phyloP scores from a whole-genome alignment of 2,797 vertebrate species.

The Acridotheres tristis region DNA sequence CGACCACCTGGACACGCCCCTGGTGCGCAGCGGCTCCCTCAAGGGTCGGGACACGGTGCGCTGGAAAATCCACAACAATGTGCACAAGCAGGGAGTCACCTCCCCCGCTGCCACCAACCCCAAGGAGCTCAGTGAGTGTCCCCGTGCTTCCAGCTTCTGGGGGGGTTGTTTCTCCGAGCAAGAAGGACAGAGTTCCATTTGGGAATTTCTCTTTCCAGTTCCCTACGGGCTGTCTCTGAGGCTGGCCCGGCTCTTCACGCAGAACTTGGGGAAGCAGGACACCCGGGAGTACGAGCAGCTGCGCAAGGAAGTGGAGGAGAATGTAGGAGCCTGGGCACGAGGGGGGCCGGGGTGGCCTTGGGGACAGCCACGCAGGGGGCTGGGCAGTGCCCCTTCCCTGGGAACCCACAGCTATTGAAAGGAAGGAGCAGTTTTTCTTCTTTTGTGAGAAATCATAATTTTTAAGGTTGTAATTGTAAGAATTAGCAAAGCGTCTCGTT shows the following conservation, averaged over 20 bases:
- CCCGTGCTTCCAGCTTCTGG: not conserved
- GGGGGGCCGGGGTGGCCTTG: not conserved
- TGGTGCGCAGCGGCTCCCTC: conserved; percentile 87
- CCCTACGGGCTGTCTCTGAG: conserved; percentile 88
- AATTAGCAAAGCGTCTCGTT: not conserved
- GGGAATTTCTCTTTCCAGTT: conserved; percentile 61
- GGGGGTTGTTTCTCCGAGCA: not conserved
- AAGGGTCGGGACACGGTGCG: conserved; percentile 89
- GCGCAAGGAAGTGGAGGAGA: conserved; percentile 88
- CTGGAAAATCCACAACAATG: conserved; percentile 95
- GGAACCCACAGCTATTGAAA: not conserved
- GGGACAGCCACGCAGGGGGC: not conserved
- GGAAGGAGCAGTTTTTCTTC: not conserved
- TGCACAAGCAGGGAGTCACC: conserved; percentile 80
- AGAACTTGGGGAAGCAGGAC: conserved; percentile 83
- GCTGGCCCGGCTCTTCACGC: conserved; percentile 85
- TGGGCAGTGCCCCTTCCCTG: not conserved
- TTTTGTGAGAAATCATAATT: not conserved
- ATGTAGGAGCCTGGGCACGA: conserved; percentile 73
- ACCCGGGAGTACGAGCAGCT: conserved; percentile 86
- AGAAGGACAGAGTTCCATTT: not conserved
- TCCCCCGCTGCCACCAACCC: conserved; percentile 78
- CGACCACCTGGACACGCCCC: conserved; percentile 91
- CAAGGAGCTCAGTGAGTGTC: conserved; percentile 86
- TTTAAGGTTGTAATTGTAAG: not conserved